Evolutionary conservation across 2,888 invertebrate genomes (phyloP).

Genomic region (Camptogramma bilineatum): DNA sequence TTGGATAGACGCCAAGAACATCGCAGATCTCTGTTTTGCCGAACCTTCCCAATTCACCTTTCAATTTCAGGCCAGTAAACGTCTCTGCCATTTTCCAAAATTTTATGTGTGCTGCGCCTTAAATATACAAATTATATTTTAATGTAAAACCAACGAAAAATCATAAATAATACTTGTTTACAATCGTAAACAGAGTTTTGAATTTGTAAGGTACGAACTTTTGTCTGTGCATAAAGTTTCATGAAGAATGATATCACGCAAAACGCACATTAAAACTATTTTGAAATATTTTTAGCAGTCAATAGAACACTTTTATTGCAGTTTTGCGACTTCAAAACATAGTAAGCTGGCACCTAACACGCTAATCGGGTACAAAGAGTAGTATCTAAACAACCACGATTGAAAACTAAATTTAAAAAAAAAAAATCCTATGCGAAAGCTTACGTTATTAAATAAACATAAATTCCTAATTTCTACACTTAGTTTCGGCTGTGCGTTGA

Average conservation of each 20-base stretch:
- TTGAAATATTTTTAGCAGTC: no score
- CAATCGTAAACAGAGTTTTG: background rate
- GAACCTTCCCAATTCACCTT: constrained; percentile 95
- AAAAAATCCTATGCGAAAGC: no score
- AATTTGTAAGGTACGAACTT: background rate
- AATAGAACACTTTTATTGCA: no score
- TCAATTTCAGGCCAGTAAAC: constrained; percentile 95
- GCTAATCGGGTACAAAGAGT: no score
- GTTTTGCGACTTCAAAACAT: no score
- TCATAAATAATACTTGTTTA: background rate
- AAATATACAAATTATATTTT: constrained; percentile 5
- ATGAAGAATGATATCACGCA: background rate
- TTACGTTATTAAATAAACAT: no score
- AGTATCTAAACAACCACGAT: no score
- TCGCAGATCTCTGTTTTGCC: constrained; percentile 97
- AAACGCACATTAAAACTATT: background rate
- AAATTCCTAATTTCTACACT: no score
- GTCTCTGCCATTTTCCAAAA: constrained; percentile 97
- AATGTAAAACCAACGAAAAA: background rate
- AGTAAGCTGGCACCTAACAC: no score
- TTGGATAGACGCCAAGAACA: constrained; percentile 92
- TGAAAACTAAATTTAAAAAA: no score
- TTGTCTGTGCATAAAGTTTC: background rate
- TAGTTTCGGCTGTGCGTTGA: no score
- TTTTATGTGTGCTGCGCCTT: constrained; percentile 91